Percentiles rank a stretch among this genome's conserved stretches.
Conservation (phyloP, 2,797 vertebrate genomes). For the Pelodytes ibericus region DNA sequence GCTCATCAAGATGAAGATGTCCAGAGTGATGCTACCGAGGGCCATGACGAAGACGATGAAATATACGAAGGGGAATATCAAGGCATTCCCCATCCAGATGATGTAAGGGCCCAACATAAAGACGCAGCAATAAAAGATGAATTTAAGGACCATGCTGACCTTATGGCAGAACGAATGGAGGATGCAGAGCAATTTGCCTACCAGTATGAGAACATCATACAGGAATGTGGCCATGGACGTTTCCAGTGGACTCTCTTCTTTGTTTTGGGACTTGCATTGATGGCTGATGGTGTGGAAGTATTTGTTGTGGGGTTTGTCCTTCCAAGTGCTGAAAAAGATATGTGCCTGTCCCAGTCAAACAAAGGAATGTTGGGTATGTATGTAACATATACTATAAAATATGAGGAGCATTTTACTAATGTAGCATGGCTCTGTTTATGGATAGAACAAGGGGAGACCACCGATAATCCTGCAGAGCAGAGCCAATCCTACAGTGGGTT, state of each 20-base stretch:
- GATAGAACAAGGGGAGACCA: too few species aligned
- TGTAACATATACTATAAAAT: not conserved
- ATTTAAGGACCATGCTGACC: conserved; percentile 73
- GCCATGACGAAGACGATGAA: conserved; percentile 91
- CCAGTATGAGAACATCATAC: conserved; percentile 94
- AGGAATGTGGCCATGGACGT: conserved; percentile 93
- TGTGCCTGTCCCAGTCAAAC: conserved; percentile 94
- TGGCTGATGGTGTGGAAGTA: conserved; percentile 96
- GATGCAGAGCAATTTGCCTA: conserved; percentile 89
- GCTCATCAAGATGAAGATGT: conserved; percentile 87
- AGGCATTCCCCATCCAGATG: conserved; percentile 93
- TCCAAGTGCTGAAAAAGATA: conserved; percentile 96
- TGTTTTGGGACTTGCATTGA: conserved; percentile 90
- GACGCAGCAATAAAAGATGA: conserved; percentile 78
- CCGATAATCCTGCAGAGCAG: too few species aligned
- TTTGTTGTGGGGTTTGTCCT: conserved; percentile 95
- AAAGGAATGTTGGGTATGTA: conserved; percentile 96
- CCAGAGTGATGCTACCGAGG: conserved; percentile 91
- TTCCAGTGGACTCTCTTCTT: conserved; percentile 96
- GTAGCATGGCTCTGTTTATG: too few species aligned
- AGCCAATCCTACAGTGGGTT: too few species aligned
- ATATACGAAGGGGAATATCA: conserved; percentile 98
- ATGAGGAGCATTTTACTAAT: too few species aligned
- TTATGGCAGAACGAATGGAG: conserved; percentile 77
- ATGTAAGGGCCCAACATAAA: conserved; percentile 83